These are phyloP conservation scores for Drosophila demipolita DNA, from an alignment of 2,888 invertebrate species.

Conservation along the genomic window DNA sequence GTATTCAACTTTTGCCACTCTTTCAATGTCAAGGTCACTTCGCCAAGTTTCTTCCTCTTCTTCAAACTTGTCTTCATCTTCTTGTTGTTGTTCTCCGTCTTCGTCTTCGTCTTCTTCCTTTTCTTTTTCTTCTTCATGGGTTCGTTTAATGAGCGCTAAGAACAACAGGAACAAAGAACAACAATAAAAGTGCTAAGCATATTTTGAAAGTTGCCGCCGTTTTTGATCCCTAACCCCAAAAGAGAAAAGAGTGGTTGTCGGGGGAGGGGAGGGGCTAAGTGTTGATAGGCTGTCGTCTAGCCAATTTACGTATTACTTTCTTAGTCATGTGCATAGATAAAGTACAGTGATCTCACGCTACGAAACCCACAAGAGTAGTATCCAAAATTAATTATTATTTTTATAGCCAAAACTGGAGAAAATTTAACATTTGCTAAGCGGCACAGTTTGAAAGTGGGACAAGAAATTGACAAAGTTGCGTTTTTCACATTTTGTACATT, in stretches of 20 bases:
- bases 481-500: neutral
- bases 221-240: slow-evolving; percentile 34
- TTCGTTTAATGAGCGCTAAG: slow-evolving; percentile 65
- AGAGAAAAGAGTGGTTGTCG: neutral
- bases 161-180: slow-evolving; percentile 57
- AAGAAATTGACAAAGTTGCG: neutral
- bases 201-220: slow-evolving; percentile 44
- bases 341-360: neutral
- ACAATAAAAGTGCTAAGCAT: slow-evolving; percentile 44
- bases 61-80: slow-evolving; percentile 22
- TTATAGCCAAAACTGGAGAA: neutral
- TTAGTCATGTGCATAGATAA: neutral
- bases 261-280: neutral
- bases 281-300: slow-evolving; percentile 13
- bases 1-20: slow-evolving; percentile 46
- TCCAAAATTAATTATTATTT: neutral
- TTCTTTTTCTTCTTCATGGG: slow-evolving; percentile 15
- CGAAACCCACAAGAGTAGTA: neutral
- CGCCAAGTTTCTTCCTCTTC: slow-evolving; percentile 55
- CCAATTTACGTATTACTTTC: slow-evolving; percentile 6
- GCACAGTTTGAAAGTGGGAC: neutral
- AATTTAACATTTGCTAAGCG: neutral
- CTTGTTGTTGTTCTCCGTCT: slow-evolving; percentile 14
- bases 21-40: slow-evolving; percentile 75
- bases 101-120: slow-evolving; percentile 12